Evolutionary conservation across 1,140 invertebrate genomes (phyloP).

Genomic region (Polypedilum vanderplanki): DNA sequence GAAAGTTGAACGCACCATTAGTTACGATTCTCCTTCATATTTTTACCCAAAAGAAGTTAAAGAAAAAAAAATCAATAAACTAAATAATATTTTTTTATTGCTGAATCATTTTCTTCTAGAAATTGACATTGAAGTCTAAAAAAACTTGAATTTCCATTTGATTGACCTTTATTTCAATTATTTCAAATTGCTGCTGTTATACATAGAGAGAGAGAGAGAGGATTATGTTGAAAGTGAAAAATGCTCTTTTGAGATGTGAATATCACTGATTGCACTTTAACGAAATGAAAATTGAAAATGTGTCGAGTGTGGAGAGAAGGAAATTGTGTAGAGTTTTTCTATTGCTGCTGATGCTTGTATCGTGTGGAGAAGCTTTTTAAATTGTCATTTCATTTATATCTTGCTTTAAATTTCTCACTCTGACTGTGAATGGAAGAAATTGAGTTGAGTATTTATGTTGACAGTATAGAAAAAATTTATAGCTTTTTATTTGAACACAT

Average conservation of each 20-base stretch:
- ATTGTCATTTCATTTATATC: not conserved
- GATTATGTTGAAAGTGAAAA: slow-evolving; percentile 19
- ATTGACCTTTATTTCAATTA: slow-evolving; percentile 28
- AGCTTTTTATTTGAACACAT: too few relatives aligned
- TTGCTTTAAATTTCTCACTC: too few relatives aligned
- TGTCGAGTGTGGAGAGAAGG: not conserved
- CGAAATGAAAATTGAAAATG: not conserved
- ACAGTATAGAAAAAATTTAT: too few relatives aligned
- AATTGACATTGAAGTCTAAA: slow-evolving; percentile 8
- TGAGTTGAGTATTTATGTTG: too few relatives aligned
- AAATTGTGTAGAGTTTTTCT: not conserved
- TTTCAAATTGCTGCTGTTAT: not conserved
- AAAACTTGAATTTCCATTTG: not conserved
- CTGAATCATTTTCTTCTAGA: slow-evolving; percentile 7
- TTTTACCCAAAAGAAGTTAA: not conserved
- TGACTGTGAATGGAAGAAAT: too few relatives aligned
- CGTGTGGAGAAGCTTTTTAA: not conserved
- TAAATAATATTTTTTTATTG: not conserved
- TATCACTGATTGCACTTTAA: slow-evolving; percentile 7
- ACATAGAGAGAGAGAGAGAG: not conserved
- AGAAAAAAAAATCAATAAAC: not conserved
- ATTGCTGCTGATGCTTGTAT: not conserved
- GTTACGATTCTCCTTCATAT: not conserved
- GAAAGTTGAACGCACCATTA: slow-evolving; percentile 26
- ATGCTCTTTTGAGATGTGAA: not conserved